Evolutionary conservation across 2,113 vertebrate species (phyloP), one percentile per base, ranked within the genome.

Genomic region (Oreocharis arfaki): DNA sequence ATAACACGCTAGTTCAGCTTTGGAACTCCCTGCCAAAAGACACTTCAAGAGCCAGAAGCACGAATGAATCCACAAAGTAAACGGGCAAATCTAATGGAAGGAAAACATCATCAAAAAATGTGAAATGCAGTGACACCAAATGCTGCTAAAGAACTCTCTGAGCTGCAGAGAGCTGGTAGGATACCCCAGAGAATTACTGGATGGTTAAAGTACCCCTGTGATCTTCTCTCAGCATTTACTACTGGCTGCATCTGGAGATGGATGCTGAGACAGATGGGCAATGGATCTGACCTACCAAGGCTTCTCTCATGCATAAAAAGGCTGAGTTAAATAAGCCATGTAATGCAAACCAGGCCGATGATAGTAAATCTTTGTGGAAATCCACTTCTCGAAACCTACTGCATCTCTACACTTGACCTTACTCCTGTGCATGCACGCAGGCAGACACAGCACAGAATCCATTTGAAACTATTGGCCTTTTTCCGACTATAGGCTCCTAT

Each of bases 261-360:
- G 84, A 73, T 0, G 0, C 55, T 33, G 10, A 39, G 60, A 68
- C n/a, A 70, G 56, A 24, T 0, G 0, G 26, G 44, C 23, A 57
- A 67, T 13, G 30, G 26, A 47, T 61, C n/a, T 91, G 64, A 78
- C 68, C 55, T 35, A 61, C 21, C 35, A 47, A 84, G 41, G 44
- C 70, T 82, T 26, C n/a, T 87, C 24, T 84, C 39, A 37, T 0
- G 4, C 49, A 24, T 19, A 57, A 53, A 52, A 93, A 65, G 41
- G 41, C 33, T 23, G 42, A 74, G n/a, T 47, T 52, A 79, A 94
- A 75, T 59, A 59, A 67, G 39, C 56, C 61, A 20, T 3, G 32
- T 61, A 87, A 69, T 8, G 50, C 42, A 91, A 69, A 75, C 3
- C 50, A 61, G 77, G 39, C 8, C 0, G 1, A 16, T 23, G 47